phyloP scores from a whole-genome alignment of 2,888 invertebrate genomes.

The Metallyticus violacea region DNA sequence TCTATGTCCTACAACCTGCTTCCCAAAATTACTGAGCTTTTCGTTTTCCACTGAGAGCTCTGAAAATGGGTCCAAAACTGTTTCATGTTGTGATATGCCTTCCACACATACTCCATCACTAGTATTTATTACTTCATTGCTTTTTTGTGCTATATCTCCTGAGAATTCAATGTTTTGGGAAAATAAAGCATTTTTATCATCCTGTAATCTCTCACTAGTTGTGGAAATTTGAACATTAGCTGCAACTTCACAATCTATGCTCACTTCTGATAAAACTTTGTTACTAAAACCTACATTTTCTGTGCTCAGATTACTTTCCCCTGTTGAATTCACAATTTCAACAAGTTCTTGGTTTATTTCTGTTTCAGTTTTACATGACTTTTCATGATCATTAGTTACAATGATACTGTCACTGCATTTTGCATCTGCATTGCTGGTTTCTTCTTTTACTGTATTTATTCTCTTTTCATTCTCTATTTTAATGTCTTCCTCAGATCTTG shows the following conservation, averaged over 20 bases:
- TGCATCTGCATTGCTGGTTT: neutral
- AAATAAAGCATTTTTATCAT: neutral
- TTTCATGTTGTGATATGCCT: neutral
- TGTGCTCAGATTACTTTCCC: neutral
- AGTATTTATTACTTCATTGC: neutral
- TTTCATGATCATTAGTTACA: neutral
- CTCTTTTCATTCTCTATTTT: conserved; percentile 21
- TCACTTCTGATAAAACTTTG: neutral
- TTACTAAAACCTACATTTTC: neutral
- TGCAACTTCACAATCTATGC: neutral
- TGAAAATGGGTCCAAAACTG: neutral
- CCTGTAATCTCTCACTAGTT: neutral
- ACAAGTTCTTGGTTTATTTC: neutral
- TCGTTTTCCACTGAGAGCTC: neutral
- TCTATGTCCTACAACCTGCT: neutral
- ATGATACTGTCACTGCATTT: neutral
- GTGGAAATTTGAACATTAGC: neutral
- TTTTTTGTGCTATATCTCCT: neutral
- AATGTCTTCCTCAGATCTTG: conserved; percentile 39
- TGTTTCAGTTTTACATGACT: neutral
- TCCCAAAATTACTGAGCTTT: neutral
- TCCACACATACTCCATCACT: neutral
- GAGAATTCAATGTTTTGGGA: neutral
- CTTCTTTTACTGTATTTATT: neutral
- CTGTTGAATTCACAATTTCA: neutral